phyloP scores from a whole-genome alignment of 2,797 vertebrate genomes.

The Syngnathus acus region DNA sequence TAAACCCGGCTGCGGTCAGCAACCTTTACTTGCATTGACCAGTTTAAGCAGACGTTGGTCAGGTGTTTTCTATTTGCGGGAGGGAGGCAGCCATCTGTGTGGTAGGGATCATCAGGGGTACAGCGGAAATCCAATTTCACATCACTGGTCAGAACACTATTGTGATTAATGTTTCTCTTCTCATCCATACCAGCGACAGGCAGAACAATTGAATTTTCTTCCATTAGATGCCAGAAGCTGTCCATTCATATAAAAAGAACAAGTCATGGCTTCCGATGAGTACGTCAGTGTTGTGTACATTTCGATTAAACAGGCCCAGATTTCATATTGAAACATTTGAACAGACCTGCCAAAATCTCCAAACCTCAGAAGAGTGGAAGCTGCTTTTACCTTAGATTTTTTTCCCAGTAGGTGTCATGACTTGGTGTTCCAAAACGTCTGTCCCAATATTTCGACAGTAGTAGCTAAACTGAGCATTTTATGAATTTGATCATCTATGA shows the following conservation, averaged over 20 bases:
- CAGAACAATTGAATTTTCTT: neutral
- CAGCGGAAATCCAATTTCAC: neutral
- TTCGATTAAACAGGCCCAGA: no score
- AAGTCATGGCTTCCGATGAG: neutral
- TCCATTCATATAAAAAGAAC: neutral
- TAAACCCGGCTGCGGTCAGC: slow-evolving; percentile 36
- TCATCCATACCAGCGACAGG: no score
- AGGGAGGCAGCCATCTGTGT: slow-evolving; percentile 39
- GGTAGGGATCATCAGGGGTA: neutral
- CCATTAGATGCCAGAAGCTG: neutral
- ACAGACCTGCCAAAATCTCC: no score
- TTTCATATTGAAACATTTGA: no score
- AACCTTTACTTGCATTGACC: slow-evolving; percentile 26
- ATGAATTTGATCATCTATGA: no score
- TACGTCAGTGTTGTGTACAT: neutral
- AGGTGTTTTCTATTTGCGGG: slow-evolving; percentile 17
- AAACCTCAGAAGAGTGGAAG: no score
- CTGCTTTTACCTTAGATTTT: no score
- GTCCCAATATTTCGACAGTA: no score
- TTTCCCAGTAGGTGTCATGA: no score
- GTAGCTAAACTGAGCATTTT: no score
- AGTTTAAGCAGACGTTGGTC: slow-evolving; percentile 17
- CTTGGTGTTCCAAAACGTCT: no score
- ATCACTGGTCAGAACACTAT: neutral
- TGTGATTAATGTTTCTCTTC: no score